phyloP scores from a whole-genome alignment of 2,113 vertebrate genomes.

The Rana temporaria region DNA sequence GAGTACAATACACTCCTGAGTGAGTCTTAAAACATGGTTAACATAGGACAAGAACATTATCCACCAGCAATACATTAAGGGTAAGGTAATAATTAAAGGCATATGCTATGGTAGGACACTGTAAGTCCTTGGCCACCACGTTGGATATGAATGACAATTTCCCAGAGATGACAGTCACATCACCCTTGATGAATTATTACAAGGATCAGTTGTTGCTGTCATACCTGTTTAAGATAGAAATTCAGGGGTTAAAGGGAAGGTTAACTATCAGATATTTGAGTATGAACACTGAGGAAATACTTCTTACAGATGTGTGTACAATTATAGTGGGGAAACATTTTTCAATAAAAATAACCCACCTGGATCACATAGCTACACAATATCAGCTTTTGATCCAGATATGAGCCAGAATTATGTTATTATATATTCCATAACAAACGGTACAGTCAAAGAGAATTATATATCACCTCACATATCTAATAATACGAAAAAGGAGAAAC shows the following conservation, averaged over 20 bases:
- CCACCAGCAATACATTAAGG: no score
- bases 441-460: conserved; percentile 48
- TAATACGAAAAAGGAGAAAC: conserved; percentile 63
- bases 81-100: conserved; percentile 83
- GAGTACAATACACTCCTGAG: no score
- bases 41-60: no score
- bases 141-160: conserved; percentile 56
- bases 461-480: conserved; percentile 67
- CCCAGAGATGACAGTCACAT: conserved; percentile 76
- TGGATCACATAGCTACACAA: conserved; percentile 67
- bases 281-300: conserved; percentile 64
- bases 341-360: conserved; percentile 66
- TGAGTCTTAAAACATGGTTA: no score
- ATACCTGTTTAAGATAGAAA: conserved; percentile 83
- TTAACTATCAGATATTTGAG: conserved; percentile 64
- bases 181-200: conserved; percentile 74
- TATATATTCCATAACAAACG: conserved; percentile 69
- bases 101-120: conserved; percentile 76
- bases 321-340: conserved; percentile 75
- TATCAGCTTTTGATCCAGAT: conserved; percentile 71
- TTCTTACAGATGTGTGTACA: conserved; percentile 62
- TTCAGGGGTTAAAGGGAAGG: conserved; percentile 72
- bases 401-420: conserved; percentile 69
- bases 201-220: conserved; percentile 75
- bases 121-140: no score